phyloP scores from a whole-genome alignment of 1,140 invertebrate genomes.

The Apis dorsata region DNA sequence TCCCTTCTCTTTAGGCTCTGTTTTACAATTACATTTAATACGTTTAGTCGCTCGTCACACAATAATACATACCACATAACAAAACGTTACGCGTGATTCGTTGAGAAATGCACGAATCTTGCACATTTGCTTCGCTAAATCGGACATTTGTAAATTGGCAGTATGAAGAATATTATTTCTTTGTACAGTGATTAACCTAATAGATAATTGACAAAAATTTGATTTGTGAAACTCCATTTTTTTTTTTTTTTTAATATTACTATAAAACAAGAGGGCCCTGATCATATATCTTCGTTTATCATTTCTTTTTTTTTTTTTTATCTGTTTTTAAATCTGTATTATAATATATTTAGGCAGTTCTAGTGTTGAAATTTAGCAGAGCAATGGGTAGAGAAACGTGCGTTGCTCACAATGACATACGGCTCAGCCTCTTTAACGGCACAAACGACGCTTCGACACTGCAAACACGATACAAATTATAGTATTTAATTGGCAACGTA shows the following conservation, averaged over 20 bases:
- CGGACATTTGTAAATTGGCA: not conserved
- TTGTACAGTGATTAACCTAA: not conserved
- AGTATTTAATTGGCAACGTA: slow-evolving; percentile 61
- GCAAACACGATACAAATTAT: slow-evolving; percentile 48
- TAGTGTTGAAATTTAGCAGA: not conserved
- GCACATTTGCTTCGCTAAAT: not conserved
- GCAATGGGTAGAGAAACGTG: slow-evolving; percentile 27
- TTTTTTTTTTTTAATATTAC: not conserved
- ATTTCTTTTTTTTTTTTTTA: not conserved
- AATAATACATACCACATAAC: slow-evolving; percentile 33
- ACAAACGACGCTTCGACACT: slow-evolving; percentile 53
- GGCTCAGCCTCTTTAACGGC: slow-evolving; percentile 55
- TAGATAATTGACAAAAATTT: too few species aligned
- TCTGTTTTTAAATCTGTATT: not conserved
- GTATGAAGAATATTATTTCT: not conserved
- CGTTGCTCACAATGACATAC: not conserved
- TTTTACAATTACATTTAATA: slow-evolving; percentile 33
- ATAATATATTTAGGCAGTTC: too few species aligned
- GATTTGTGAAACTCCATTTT: too few species aligned
- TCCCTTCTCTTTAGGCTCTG: slow-evolving; percentile 35
- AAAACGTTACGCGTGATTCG: not conserved
- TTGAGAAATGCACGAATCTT: not conserved
- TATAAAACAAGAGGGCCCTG: too few species aligned
- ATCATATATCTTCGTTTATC: not conserved
- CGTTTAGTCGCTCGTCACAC: slow-evolving; percentile 40